These are phyloP conservation scores for Octomys mimax DNA, from an alignment of 2,797 vertebrate genomes.

Conservation along the genomic window DNA sequence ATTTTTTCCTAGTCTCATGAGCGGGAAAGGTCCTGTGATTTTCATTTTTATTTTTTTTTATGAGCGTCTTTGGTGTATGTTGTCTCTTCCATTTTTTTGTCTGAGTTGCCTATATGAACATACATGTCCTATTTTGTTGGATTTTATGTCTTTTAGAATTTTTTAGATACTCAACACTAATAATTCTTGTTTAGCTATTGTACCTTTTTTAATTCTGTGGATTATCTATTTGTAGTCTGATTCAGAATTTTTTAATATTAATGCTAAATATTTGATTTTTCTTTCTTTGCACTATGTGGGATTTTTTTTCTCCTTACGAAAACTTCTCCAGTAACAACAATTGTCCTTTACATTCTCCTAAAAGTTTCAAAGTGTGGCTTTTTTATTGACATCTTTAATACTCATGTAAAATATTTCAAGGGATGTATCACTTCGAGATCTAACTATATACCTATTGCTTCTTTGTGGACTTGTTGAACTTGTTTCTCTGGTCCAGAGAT, in stretches of 20 bases:
- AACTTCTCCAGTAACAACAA: constrained; percentile 1
- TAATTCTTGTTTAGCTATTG: constrained; percentile 42
- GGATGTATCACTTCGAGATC: constrained; percentile 2
- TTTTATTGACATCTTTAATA: constrained; percentile 45
- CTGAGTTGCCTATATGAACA: not conserved
- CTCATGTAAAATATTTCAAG: constrained; percentile 57
- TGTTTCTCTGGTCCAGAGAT: constrained; percentile 11
- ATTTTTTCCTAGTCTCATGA: constrained; percentile 34
- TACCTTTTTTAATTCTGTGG: not conserved
- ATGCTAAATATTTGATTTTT: constrained; percentile 48
- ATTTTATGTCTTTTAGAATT: not conserved
- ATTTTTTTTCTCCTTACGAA: constrained; percentile 17
- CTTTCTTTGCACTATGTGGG: not conserved
- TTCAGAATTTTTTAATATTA: constrained; percentile 50
- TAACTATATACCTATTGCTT: constrained; percentile 51
- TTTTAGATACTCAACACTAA: constrained; percentile 47
- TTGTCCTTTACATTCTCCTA: constrained; percentile 46
- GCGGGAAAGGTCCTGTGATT: constrained; percentile 49
- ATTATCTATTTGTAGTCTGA: constrained; percentile 30
- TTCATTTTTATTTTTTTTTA: constrained; percentile 63
- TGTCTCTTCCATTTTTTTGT: constrained; percentile 21
- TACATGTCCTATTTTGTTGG: constrained; percentile 38
- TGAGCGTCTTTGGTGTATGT: constrained; percentile 37
- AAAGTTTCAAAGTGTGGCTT: constrained; percentile 53
- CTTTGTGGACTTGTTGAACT: constrained; percentile 50